Evolutionary conservation across 2,113 vertebrate genomes (phyloP).

Genomic region (Gadus macrocephalus): DNA sequence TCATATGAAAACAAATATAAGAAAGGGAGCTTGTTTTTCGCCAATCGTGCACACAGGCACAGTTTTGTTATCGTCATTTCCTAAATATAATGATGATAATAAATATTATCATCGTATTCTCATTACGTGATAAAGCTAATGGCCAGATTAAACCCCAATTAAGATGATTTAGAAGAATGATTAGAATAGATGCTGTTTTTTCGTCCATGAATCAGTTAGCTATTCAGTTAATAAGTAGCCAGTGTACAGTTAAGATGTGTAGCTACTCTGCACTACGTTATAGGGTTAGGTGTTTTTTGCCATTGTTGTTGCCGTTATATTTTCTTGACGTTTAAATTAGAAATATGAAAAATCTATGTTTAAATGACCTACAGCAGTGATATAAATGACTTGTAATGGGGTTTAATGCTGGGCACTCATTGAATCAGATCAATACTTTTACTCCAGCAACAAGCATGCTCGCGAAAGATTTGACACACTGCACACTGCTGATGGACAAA

Average conservation of each 20-base stretch:
- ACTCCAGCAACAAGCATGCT: slow-evolving; percentile 28
- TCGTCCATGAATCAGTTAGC: too few relatives aligned
- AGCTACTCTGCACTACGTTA: not conserved
- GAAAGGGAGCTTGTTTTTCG: slow-evolving; percentile 12
- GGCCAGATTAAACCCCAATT: too few relatives aligned
- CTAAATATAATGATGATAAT: too few relatives aligned
- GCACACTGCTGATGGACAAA: too few relatives aligned
- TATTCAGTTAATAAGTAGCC: too few relatives aligned
- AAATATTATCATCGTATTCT: not conserved
- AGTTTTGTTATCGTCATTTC: slow-evolving; percentile 4
- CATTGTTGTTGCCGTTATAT: not conserved
- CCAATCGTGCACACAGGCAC: slow-evolving; percentile 26
- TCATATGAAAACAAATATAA: slow-evolving; percentile 27
- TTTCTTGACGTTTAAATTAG: not conserved
- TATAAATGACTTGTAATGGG: not conserved
- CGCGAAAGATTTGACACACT: slow-evolving; percentile 20
- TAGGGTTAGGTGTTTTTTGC: too few relatives aligned
- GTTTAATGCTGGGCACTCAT: slow-evolving; percentile 20
- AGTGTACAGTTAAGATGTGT: not conserved
- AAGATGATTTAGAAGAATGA: too few relatives aligned
- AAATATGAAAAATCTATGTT: slow-evolving; percentile 5
- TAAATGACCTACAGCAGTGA: not conserved
- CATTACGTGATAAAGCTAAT: too few relatives aligned
- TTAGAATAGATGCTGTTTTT: too few relatives aligned
- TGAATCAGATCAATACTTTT: slow-evolving; percentile 28